Evolutionary conservation across 1,140 invertebrate species (phyloP), one percentile per base, ranked within the genome.

Genomic region (Drosophila erecta): DNA sequence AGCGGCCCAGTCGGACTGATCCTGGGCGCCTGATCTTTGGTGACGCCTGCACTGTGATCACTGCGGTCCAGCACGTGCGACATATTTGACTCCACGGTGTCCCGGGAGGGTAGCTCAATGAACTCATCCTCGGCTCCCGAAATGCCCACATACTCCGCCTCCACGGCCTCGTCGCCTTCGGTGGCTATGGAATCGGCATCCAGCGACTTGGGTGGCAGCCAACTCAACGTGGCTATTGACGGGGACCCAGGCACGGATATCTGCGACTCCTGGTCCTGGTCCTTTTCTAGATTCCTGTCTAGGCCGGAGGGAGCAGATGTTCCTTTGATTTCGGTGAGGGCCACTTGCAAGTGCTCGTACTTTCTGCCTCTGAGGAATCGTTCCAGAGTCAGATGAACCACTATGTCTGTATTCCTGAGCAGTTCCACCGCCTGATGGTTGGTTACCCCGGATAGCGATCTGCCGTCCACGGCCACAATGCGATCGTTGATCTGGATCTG

Each of bases 351-450:
- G 91, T 97, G 97, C 91, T 98, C 97, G 94, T 95, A 98, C 90
- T 98, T 98, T 55, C 96, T 95, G 53, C 97, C 97, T 66, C 97
- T 94, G 50, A 97, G 93, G 90, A 98, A 98, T 51, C 97, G 94
- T 78, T 97, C 96, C 80, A 98, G 93, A 54, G 96, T 95, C 67
- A 98, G 93, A 58, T 94, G 94, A 17, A 97, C 96, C 56, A 94
- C 94, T 86, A 96, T 95, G 30, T 96, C 96, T n/a, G 97, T 98
- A 77, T 96, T 96, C 41, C 96, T 93, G 49, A 95, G 90, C 67
- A 98, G 95, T 91, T 98, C 97, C 15, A 98, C 97, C 15, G 97
- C 97, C 92, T 98, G 95, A 81, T 97, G 96, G 93, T 98, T 98
- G 27, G 96, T 97, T 87, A 96, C 97, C 24, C 97, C 96, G 49